Evolutionary conservation across 2,888 invertebrate species (phyloP).

Genomic region (Silvanus unidentatus): DNA sequence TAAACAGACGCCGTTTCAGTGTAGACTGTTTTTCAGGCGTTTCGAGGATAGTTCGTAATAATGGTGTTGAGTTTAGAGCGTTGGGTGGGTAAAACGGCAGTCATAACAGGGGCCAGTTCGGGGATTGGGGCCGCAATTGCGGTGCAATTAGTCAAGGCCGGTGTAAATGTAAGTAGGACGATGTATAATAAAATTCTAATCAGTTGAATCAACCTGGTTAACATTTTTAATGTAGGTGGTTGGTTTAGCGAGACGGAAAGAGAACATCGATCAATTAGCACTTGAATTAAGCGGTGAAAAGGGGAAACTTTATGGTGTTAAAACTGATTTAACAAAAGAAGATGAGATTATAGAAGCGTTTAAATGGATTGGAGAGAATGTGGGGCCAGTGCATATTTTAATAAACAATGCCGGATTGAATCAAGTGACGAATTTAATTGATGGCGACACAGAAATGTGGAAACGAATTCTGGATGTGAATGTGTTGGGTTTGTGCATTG

Average conservation of each 20-base stretch:
- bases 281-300: too few species aligned
- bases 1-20: too few species aligned
- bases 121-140: constrained; percentile 55
- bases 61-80: constrained; percentile 47
- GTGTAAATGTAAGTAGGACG: background rate
- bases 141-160: constrained; percentile 11
- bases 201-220: background rate
- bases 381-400: constrained; percentile 38
- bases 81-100: constrained; percentile 55
- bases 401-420: constrained; percentile 42
- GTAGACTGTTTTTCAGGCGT: too few species aligned
- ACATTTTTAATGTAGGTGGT: constrained; percentile 20
- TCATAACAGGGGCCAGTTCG: constrained; percentile 59
- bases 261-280: too few species aligned
- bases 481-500: constrained; percentile 2
- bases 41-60: too few species aligned
- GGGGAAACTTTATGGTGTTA: constrained; percentile 34
- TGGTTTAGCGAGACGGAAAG: constrained; percentile 26
- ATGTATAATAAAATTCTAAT: background rate
- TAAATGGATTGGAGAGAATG: constrained; percentile 33
- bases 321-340: constrained; percentile 39
- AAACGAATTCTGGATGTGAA: constrained; percentile 5
- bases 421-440: constrained; percentile 19
- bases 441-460: constrained; percentile 19
- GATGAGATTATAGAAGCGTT: constrained; percentile 35